Evolutionary conservation across 2,113 vertebrate species (phyloP).

Genomic region (Redunca redunca): DNA sequence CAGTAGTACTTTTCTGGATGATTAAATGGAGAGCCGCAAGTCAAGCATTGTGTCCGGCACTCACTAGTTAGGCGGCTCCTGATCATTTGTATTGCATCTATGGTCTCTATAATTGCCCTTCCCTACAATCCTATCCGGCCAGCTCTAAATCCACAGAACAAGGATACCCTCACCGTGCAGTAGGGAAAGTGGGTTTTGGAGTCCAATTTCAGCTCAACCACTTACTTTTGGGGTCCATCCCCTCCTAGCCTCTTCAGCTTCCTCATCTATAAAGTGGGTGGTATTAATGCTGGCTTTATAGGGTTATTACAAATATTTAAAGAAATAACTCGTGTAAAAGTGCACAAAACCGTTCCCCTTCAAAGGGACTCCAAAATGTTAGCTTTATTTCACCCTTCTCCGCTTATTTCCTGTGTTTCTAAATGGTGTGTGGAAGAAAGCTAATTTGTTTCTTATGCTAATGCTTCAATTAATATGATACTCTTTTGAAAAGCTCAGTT

Average conservation of each 20-base stretch:
- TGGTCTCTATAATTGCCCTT: background rate
- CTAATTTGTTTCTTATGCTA: background rate
- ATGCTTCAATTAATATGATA: background rate
- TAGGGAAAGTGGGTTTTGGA: background rate
- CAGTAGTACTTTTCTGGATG: background rate
- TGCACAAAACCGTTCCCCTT: background rate
- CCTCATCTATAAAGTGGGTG: background rate
- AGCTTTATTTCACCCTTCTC: background rate
- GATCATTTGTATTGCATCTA: background rate
- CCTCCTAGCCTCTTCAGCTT: background rate
- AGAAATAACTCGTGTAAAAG: background rate
- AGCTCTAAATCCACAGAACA: background rate
- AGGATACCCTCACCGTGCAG: background rate
- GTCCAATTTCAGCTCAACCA: background rate
- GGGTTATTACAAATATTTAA: background rate
- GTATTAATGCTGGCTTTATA: background rate
- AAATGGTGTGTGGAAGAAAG: background rate
- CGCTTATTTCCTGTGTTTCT: background rate
- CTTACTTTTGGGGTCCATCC: background rate
- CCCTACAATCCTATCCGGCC: rapidly evolving
- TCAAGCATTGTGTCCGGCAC: background rate
- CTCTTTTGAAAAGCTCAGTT: background rate
- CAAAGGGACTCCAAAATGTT: background rate
- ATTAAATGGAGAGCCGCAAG: background rate
- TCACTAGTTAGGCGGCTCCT: background rate